These are phyloP conservation scores for Ficedula albicollis DNA, from an alignment of 2,797 vertebrate species.

Conservation along the genomic window DNA sequence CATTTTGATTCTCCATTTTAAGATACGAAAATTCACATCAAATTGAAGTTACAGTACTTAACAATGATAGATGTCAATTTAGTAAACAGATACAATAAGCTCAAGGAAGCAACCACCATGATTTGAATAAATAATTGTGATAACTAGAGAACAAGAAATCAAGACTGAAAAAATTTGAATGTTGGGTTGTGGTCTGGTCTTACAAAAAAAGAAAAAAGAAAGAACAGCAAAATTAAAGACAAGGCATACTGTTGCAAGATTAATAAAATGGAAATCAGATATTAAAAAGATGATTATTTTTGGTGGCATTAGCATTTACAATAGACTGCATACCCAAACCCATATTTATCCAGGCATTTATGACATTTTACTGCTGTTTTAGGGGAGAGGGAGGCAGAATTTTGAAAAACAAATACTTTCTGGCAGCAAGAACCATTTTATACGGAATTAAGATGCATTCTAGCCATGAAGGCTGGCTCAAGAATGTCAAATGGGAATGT, in stretches of 20 bases:
- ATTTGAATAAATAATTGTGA: slow-evolving; percentile 42
- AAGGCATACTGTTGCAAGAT: slow-evolving; percentile 22
- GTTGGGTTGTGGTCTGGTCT: not conserved
- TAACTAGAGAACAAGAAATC: slow-evolving; percentile 41
- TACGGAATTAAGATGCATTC: not conserved
- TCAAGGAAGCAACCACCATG: not conserved
- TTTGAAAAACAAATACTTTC: not conserved
- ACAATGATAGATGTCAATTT: not conserved
- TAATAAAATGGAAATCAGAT: slow-evolving; percentile 45
- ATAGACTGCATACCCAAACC: not conserved
- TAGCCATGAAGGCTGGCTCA: not conserved
- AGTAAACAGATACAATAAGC: not conserved
- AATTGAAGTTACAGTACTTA: not conserved
- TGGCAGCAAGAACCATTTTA: not conserved
- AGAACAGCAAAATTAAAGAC: slow-evolving; percentile 33
- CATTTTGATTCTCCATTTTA: not conserved
- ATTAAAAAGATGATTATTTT: not conserved
- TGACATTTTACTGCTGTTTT: not conserved
- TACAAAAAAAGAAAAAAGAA: not conserved
- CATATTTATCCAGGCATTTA: not conserved
- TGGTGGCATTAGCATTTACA: not conserved
- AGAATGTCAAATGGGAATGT: not conserved
- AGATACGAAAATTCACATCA: not conserved
- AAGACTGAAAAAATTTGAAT: not conserved
- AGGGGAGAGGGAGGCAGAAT: not conserved